Conservation (phyloP, 2,113 vertebrate genomes). For the Notarius quadriscutis region DNA sequence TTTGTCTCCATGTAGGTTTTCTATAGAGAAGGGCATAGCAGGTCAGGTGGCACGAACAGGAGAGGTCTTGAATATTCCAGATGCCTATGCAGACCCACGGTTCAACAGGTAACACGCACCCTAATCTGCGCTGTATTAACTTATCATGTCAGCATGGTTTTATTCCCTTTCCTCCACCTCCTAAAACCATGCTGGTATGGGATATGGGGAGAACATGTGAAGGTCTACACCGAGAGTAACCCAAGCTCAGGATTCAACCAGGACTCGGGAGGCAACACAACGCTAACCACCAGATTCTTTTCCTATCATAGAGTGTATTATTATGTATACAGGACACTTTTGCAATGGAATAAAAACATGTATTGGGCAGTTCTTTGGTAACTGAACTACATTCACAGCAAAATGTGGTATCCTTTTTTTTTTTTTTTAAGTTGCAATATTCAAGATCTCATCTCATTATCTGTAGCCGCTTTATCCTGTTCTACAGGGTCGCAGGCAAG, state of each 20-base stretch:
- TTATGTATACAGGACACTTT: too few relatives aligned
- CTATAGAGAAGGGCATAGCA: constrained; percentile 98
- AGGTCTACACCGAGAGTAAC: background rate
- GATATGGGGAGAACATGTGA: background rate
- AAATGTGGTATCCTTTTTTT: too few relatives aligned
- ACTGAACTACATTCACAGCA: too few relatives aligned
- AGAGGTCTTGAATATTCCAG: constrained; percentile 97
- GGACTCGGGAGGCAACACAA: background rate
- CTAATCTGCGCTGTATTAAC: background rate
- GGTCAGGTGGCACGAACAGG: constrained; percentile 96
- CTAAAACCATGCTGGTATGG: background rate
- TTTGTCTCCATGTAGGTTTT: constrained; percentile 81
- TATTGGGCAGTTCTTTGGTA: too few relatives aligned
- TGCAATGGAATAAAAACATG: too few relatives aligned
- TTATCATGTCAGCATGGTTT: background rate
- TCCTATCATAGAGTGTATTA: too few relatives aligned
- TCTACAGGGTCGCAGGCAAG: too few relatives aligned
- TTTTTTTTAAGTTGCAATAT: too few relatives aligned
- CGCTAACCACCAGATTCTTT: background rate
- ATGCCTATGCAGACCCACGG: constrained; percentile 97
- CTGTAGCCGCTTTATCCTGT: too few relatives aligned
- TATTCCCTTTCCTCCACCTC: background rate
- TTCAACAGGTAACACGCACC: constrained; percentile 87
- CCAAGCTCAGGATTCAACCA: background rate
- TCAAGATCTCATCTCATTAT: too few relatives aligned